Evolutionary conservation across 2,113 vertebrate species (phyloP).

Genomic region (Labeo rohita): DNA sequence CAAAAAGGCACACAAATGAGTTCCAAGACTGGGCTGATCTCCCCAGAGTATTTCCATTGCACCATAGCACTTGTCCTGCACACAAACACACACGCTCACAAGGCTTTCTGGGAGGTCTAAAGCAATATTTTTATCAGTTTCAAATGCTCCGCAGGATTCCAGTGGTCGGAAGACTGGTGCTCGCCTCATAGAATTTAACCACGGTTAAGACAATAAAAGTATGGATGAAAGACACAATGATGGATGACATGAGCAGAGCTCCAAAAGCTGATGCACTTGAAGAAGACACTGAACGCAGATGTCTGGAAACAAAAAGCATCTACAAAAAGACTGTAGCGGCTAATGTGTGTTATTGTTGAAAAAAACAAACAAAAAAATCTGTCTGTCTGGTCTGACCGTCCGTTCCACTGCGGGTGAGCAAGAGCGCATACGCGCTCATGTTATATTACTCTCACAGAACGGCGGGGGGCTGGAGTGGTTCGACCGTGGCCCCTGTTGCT

Average conservation of each 20-base stretch:
- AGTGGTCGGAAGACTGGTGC: slow-evolving; percentile 5
- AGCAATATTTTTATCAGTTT: slow-evolving; percentile 29
- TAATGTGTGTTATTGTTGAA: background rate
- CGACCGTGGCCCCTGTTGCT: background rate
- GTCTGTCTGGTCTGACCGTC: background rate
- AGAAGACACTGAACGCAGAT: background rate
- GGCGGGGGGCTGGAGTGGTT: background rate
- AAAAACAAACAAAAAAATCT: background rate
- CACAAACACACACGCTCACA: background rate
- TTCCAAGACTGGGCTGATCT: slow-evolving; percentile 40
- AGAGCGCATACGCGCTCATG: background rate
- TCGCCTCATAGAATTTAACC: slow-evolving; percentile 15
- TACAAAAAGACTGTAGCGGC: background rate
- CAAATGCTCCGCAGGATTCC: slow-evolving; percentile 9
- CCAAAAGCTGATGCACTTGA: background rate
- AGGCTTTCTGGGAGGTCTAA: slow-evolving; percentile 21
- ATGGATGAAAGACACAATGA: background rate
- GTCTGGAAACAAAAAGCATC: background rate
- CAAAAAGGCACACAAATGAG: slow-evolving; percentile 70
- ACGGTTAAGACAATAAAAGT: slow-evolving; percentile 17
- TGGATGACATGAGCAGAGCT: slow-evolving; percentile 16
- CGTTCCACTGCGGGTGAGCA: background rate
- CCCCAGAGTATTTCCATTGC: slow-evolving; percentile 53
- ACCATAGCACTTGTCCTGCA: slow-evolving; percentile 26
- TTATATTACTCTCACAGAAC: slow-evolving; percentile 21